These are phyloP conservation scores for Drosophila subobscura DNA, from an alignment of 1,140 invertebrate species.

Conservation along the genomic window DNA sequence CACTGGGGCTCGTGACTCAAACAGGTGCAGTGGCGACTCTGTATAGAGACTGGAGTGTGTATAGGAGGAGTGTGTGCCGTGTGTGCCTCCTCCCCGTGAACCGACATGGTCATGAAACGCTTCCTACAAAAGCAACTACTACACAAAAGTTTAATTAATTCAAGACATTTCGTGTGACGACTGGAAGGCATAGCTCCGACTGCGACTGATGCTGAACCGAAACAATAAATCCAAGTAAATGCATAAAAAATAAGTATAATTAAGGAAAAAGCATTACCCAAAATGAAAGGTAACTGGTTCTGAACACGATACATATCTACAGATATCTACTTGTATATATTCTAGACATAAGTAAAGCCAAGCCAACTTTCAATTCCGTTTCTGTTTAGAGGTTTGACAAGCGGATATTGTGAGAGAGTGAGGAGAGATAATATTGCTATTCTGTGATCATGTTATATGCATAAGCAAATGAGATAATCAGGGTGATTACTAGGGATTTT, in stretches of 20 bases:
- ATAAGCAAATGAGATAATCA: constrained; percentile 48
- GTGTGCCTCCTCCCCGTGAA: constrained; percentile 26
- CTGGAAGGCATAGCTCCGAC: neutral
- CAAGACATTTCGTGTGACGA: constrained; percentile 62
- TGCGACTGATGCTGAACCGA: constrained; percentile 21
- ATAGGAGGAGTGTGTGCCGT: no score
- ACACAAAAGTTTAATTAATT: constrained; percentile 52
- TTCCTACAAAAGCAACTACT: constrained; percentile 21
- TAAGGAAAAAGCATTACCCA: constrained; percentile 45
- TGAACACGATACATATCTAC: constrained; percentile 34
- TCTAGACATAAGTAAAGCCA: constrained; percentile 7
- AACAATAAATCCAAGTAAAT: constrained; percentile 68
- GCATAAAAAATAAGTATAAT: constrained; percentile 53
- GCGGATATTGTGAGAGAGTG: constrained; percentile 50
- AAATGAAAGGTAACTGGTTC: constrained; percentile 76
- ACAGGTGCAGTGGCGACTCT: constrained; percentile 29
- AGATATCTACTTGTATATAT: neutral
- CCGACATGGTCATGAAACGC: constrained; percentile 2
- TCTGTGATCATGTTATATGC: constrained; percentile 44
- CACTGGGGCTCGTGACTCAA: constrained; percentile 38
- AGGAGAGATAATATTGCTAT: constrained; percentile 4
- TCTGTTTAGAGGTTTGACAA: constrained; percentile 37
- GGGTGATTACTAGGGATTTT: constrained; percentile 38
- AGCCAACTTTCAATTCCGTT: constrained; percentile 35
- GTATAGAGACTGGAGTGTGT: constrained; percentile 21